phyloP scores from a whole-genome alignment of 2,113 vertebrate species.

The Melanerpes formicivorus region DNA sequence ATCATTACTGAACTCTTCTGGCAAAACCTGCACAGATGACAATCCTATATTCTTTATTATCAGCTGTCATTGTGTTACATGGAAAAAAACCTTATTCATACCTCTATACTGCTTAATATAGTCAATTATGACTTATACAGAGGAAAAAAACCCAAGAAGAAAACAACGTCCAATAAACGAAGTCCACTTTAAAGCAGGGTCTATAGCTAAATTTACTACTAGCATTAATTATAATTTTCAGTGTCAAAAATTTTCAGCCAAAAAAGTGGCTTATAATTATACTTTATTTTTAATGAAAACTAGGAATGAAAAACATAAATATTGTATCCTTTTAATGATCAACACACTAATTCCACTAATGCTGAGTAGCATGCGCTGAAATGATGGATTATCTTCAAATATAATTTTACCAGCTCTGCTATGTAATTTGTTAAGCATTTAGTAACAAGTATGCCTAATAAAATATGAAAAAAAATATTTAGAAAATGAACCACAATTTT shows the following conservation, averaged over 20 bases:
- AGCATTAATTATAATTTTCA: conserved; percentile 50
- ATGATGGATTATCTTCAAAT: conserved; percentile 80
- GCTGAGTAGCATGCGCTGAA: conserved; percentile 76
- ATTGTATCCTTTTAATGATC: conserved; percentile 73
- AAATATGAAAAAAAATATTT: conserved; percentile 85
- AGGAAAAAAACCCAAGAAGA: neutral
- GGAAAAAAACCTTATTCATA: neutral
- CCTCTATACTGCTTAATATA: neutral
- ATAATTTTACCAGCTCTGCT: conserved; percentile 78
- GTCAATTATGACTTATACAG: neutral
- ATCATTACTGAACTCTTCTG: neutral
- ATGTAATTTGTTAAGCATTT: conserved; percentile 83
- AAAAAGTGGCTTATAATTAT: conserved; percentile 45
- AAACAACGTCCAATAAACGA: conserved; percentile 14
- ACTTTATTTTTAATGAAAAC: conserved; percentile 69
- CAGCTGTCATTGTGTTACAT: conserved; percentile 26
- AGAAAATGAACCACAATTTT: conserved; percentile 95
- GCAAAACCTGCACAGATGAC: neutral
- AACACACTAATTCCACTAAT: conserved; percentile 74
- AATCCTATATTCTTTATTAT: neutral
- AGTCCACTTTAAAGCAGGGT: conserved; percentile 2
- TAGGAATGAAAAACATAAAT: conserved; percentile 75
- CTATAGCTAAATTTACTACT: neutral
- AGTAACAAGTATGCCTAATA: conserved; percentile 85
- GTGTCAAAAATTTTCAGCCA: neutral